phyloP scores from a whole-genome alignment of 2,888 invertebrate genomes.

The Agonopterix arenella region DNA sequence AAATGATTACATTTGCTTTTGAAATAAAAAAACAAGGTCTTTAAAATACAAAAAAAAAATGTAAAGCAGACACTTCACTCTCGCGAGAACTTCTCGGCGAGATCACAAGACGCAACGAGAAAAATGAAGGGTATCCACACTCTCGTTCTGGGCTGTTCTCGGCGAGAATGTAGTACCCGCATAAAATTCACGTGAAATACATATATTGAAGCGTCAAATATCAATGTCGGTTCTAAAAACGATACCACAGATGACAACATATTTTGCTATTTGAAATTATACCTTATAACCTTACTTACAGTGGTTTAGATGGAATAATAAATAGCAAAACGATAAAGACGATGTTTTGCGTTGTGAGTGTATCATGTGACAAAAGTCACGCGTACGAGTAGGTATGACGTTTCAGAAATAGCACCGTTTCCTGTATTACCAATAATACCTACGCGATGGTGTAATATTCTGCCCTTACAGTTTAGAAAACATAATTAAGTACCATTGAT shows the following conservation, averaged over 20 bases:
- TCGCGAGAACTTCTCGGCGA: no score
- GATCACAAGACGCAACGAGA: no score
- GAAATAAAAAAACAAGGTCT: background rate
- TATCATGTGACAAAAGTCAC: constrained; percentile 24
- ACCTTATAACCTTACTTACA: constrained; percentile 7
- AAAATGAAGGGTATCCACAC: no score
- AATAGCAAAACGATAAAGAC: background rate
- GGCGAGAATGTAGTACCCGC: no score
- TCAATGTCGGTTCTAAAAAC: constrained; percentile 23
- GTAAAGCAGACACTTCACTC: no score
- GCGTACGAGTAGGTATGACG: constrained; percentile 15
- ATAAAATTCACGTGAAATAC: constrained; percentile 15
- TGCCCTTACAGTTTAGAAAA: no score
- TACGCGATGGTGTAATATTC: background rate
- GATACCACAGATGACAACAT: constrained; percentile 16
- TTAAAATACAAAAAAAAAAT: constrained; percentile 17
- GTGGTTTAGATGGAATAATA: constrained; percentile 1
- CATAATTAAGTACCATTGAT: no score
- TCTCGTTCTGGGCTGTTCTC: no score
- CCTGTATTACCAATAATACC: constrained; percentile 11
- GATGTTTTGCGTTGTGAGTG: constrained; percentile 10
- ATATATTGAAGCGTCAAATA: constrained; percentile 23
- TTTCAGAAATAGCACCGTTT: constrained; percentile 20
- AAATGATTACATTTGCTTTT: no score
- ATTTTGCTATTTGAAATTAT: constrained; percentile 4